phyloP scores from a whole-genome alignment of 1,140 invertebrate genomes.

The Zaprionus africanus region DNA sequence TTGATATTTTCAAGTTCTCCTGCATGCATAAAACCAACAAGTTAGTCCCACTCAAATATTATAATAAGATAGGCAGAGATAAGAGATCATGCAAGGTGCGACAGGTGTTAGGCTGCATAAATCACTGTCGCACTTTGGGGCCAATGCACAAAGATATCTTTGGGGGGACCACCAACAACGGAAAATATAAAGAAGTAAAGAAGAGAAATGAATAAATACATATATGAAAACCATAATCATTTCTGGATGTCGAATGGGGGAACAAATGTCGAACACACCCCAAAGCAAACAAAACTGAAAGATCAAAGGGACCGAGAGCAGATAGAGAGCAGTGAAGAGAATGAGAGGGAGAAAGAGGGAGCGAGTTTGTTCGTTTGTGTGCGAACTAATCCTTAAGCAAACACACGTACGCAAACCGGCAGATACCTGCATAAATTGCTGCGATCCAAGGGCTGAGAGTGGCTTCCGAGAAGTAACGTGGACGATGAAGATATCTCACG shows the following conservation, averaged over 20 bases:
- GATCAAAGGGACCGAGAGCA: constrained; percentile 52
- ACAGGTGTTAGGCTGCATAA: constrained; percentile 65
- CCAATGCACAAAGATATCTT: neutral
- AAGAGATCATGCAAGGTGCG: constrained; percentile 47
- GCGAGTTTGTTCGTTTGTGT: neutral
- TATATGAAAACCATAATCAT: neutral
- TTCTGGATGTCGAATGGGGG: neutral
- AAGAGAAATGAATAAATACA: constrained; percentile 14
- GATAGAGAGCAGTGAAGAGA: constrained; percentile 13
- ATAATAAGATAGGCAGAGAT: constrained; percentile 48
- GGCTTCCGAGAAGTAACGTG: constrained; percentile 56
- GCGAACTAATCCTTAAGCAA: constrained; percentile 63
- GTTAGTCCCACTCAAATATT: constrained; percentile 29
- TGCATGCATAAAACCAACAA: neutral
- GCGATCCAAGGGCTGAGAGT: constrained; percentile 24
- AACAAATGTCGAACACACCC: constrained; percentile 20
- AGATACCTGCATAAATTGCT: constrained; percentile 68
- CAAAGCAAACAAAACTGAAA: constrained; percentile 22
- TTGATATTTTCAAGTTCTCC: constrained; percentile 9
- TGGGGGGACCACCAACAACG: neutral
- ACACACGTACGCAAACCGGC: constrained; percentile 39
- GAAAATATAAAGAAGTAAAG: constrained; percentile 19
- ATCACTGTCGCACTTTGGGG: constrained; percentile 58
- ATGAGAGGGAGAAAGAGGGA: neutral
- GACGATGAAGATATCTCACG: constrained; percentile 74